Base-by-base conservation (phyloP, 2,797 vertebrate species). In the Lophura swinhoii region DNA sequence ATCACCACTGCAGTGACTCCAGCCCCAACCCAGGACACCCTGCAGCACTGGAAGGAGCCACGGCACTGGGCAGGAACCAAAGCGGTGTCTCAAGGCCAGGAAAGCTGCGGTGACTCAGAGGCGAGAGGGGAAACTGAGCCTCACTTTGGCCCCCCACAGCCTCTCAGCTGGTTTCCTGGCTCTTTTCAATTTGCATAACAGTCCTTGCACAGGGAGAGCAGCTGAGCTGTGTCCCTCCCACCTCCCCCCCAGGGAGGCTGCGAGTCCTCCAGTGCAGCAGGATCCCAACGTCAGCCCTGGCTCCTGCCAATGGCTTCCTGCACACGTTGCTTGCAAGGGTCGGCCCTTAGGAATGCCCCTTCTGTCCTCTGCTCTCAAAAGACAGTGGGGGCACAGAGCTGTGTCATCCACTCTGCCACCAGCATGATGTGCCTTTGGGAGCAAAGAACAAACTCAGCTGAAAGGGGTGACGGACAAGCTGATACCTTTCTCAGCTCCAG, bases 251-350 rank as follows among this genome's bases (percentile, higher is more conserved):
- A 3, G 10, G 44, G 44, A n/a, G 6, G 31, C 28, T 0, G 0
- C 20, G 5, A 5, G 22, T 58, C 26, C 48, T 2, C 0, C 1
- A 0, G 43, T 22, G 4, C 72, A 3, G 0, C 46, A 14, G 70
- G 31, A 68, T 90, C 46, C 87, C 91, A 76, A 1, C 16, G 83
- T 92, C 80, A 88, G 53, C 51, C 67, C 55, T 9, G 14, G 62
- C n/a, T 88, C 85, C 76, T 43, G 41, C 70, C 72, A 83, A 51
- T 4, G 0, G 67, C 46, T 51, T 24, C 53, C 43, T 28, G 87
- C 68, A 68, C 6, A 1, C 20, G 44, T 23, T 28, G 14, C 24
- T 72, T 29, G 4, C 0, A 0, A 72, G 46, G 0, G 1, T 41
- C 63, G 26, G 46, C 44, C 39, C 26, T 55, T 28, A 14, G 37